A percentile compares a stretch with the other conserved stretches of the same genome.
Evolutionary conservation across 1,140 invertebrate species (phyloP).

Genomic region (Polypedilum pembai): DNA sequence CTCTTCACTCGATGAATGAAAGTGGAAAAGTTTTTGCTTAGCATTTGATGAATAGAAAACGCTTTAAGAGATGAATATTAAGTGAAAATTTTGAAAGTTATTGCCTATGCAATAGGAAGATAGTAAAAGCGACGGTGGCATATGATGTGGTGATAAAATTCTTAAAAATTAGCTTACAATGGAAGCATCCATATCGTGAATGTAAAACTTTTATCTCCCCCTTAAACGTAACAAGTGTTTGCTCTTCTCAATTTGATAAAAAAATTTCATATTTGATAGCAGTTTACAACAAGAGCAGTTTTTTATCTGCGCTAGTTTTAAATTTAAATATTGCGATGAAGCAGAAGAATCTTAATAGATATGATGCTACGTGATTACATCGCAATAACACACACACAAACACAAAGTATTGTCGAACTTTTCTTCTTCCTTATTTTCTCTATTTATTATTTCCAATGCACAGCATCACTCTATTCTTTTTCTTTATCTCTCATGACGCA

Average conservation of each 20-base stretch:
- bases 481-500: background rate
- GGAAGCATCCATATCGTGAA: background rate
- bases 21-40: background rate
- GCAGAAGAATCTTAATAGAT: slow-evolving; percentile 20
- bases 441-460: no score
- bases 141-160: background rate
- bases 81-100: no score
- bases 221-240: background rate
- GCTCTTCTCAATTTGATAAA: background rate
- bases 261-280: slow-evolving; percentile 18
- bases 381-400: background rate
- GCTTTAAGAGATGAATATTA: slow-evolving; percentile 1
- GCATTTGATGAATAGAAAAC: background rate
- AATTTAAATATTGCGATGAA: background rate
- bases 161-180: background rate
- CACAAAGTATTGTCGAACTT: background rate
- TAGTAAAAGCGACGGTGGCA: no score
- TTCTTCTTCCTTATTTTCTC: background rate
- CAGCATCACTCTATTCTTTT: background rate
- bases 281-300: background rate
- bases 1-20: background rate
- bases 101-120: no score
- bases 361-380: slow-evolving; percentile 21
- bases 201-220: background rate
- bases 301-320: background rate